phyloP scores from a whole-genome alignment of 2,888 invertebrate genomes.

The Erpobdella octoculata region DNA sequence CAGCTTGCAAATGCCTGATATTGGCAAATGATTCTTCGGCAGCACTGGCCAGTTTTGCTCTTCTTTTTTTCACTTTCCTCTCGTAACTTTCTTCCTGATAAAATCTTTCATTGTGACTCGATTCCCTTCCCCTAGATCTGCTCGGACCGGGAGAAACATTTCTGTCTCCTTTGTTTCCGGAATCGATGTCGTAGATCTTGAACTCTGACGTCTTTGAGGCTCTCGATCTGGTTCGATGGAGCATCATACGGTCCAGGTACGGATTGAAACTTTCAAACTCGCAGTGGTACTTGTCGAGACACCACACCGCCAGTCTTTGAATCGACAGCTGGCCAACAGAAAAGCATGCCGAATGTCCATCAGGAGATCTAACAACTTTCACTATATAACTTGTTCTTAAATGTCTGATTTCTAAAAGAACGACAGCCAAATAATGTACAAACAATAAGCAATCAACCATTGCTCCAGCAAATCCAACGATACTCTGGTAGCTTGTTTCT shows the following conservation, averaged over 20 bases:
- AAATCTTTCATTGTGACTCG: slow-evolving; percentile 70
- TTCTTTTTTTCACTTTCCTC: slow-evolving; percentile 77
- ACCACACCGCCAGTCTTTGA: slow-evolving; percentile 68
- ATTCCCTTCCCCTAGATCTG: background rate
- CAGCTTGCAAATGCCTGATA: slow-evolving; percentile 67
- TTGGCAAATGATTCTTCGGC: slow-evolving; percentile 97
- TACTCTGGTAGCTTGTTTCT: slow-evolving; percentile 63
- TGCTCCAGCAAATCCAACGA: slow-evolving; percentile 85
- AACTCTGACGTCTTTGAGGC: slow-evolving; percentile 45
- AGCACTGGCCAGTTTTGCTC: slow-evolving; percentile 80
- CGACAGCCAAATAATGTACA: slow-evolving; percentile 85
- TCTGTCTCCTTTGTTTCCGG: background rate
- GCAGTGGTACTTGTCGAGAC: slow-evolving; percentile 89
- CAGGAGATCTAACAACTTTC: slow-evolving; percentile 79
- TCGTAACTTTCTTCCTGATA: slow-evolving; percentile 97
- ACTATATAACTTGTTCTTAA: slow-evolving; percentile 71
- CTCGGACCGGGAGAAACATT: background rate
- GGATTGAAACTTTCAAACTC: slow-evolving; percentile 83
- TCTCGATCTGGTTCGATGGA: slow-evolving; percentile 39
- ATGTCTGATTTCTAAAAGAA: slow-evolving; percentile 85
- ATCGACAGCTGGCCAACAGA: slow-evolving; percentile 54
- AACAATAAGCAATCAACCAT: slow-evolving; percentile 86
- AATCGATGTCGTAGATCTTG: slow-evolving; percentile 93
- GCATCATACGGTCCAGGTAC: slow-evolving; percentile 55
- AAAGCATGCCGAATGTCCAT: slow-evolving; percentile 81